Evolutionary conservation across 2,113 vertebrate species (phyloP), one percentile per base, ranked within the genome.

Genomic region (Cardinalis cardinalis): DNA sequence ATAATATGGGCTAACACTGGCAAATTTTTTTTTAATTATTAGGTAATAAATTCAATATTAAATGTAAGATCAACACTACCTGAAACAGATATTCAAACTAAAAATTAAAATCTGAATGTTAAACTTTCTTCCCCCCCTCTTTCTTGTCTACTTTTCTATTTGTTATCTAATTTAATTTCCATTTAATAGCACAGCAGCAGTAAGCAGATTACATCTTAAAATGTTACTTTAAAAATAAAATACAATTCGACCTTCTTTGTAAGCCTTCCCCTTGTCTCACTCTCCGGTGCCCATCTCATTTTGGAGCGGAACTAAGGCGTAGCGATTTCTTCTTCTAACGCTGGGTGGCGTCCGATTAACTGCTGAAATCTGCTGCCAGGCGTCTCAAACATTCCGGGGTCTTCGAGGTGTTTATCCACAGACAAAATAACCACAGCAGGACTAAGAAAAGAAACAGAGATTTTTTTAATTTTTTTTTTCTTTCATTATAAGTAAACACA

Each of bases 281-380:
- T 86, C 90, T 40, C 36, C 15, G 34, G 20, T 4, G 15, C 24
- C 5, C 26, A 15, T 14, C 3, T 32, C 38, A 43, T 6, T 89
- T 83, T 16, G 32, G 51, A 70, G 20, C 1, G 12, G 19, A 52
- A 34, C 10, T 28, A 25, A 29, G 34, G 34, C 51, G 28, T 6
- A 16, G 65, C 25, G 36, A 77, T 94, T 86, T 95, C 53, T 71
- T 49, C 31, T 72, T 49, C 60, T 18, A 53, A 29, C 92, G 72
- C 76, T 53, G 79, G 92, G 73, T 94, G 88, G 83, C 48, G 65
- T 29, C 74, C 65, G 13, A 73, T 88, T n/a, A 56, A 89, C 60
- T 94, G 72, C 52, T 71, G 69, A 89, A 63, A 6, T 38, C 34
- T 1, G 6, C 29, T 68, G 55, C 56, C 40, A 15, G n/a, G 31